Percentiles rank a stretch among this genome's conserved stretches.
Conservation (phyloP, 2,888 invertebrate species). For the Panopea generosa region DNA sequence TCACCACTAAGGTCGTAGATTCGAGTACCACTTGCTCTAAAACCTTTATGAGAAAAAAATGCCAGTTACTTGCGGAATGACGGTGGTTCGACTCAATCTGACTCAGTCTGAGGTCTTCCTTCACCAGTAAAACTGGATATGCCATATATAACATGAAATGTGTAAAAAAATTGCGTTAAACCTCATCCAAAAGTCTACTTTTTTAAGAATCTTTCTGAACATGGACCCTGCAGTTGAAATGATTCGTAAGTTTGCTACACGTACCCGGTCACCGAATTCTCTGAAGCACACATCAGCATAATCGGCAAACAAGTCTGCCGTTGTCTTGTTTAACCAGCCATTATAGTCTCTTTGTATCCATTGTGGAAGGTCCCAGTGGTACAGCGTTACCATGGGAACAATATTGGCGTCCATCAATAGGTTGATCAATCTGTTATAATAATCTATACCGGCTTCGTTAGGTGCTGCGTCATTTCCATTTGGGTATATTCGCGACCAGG, state of each 20-base stretch:
- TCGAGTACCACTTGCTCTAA: no score
- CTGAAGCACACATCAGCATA: constrained; percentile 84
- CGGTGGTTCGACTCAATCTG: no score
- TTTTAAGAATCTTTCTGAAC: no score
- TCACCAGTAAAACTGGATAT: no score
- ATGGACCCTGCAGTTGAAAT: no score
- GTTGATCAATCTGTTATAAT: constrained; percentile 91
- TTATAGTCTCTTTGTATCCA: constrained; percentile 82
- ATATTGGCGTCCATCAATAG: constrained; percentile 88
- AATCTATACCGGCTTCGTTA: constrained; percentile 89
- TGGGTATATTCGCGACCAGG: constrained; percentile 92
- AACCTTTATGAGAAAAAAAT: no score
- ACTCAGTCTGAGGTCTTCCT: no score
- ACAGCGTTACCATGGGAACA: constrained; percentile 88
- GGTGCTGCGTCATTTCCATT: constrained; percentile 74
- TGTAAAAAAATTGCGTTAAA: no score
- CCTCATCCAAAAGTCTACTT: no score
- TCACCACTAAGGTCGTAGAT: no score
- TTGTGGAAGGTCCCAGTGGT: constrained; percentile 84
- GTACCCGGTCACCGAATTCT: constrained; percentile 84
- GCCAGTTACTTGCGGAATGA: no score
- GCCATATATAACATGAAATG: no score
- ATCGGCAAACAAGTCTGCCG: constrained; percentile 81
- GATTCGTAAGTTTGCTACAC: constrained; percentile 12
- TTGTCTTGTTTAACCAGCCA: constrained; percentile 82